Evolutionary conservation across 2,113 vertebrate species (phyloP), one percentile per base, ranked within the genome.

Genomic region (Eudorcas thomsonii): DNA sequence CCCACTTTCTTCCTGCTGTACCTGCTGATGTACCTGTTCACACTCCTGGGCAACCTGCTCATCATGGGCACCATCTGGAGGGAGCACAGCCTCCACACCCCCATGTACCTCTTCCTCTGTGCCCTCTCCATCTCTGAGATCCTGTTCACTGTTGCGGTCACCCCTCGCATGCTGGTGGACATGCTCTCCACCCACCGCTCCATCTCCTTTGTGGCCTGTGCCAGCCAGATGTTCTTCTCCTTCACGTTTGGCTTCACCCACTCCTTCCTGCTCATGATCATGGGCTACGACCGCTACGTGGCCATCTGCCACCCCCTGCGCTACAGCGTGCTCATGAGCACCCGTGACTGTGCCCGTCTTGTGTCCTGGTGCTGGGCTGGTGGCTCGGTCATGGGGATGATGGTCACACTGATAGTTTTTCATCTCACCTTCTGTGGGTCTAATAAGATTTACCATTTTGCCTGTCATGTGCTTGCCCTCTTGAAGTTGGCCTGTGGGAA

Each of bases 401-500:
- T 43, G 43, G 43, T 43, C 1, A 43, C 43, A 43, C 16, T 48
- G 36, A 60, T 90, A 16, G 82, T 98, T 50, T 97, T 96, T 6
- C 94, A 77, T 1, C 71, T 97, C 30, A 96, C 59, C 3, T 98
- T 98, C 59, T 98, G 96, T 78, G 67, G 87, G 3, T 94, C 96
- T 28, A 94, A 96, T 3, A 0, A 78, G 77, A 78, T 78, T 26
- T 4, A 48, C 43, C 77, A 78, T 78, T 78, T 78, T 78, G 43
- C 1, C 43, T 78, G 77, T 4, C 77, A 78, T 16, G 77, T 78
- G 0, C 43, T 78, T 78, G 3, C 97, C 2, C 78, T 98, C 16
- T 64, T 98, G 15, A 96, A 97, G n/a, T 64, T 98, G 84, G 92
- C 96, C 60, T 98, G 98, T 67, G 97, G 96, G 2, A 94, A 94